Evolutionary conservation across 2,888 invertebrate species (phyloP), one percentile per base, ranked within the genome.

Genomic region (Sphaerophoria taeniata): DNA sequence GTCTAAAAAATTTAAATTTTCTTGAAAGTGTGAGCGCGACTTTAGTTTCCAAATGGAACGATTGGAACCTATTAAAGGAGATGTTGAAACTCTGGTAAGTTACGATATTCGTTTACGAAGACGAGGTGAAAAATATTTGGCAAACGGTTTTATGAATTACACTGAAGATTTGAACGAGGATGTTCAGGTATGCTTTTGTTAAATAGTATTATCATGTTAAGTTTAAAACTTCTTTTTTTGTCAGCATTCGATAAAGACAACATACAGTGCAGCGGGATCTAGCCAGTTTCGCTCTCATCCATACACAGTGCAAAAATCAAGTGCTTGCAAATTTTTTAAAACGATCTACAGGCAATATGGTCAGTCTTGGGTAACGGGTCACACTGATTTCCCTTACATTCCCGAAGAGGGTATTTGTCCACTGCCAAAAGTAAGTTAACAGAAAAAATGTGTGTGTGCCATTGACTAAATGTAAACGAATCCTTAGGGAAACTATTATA

Each of bases 401-500:
- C 61, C 61, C 2, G 31, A 63, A 47, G 47, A 63, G n/a, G 61
- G 61, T 9, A 45, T 63, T n/a, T 63, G 61, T 14, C 61, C 61
- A 24, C 24, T 60, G 4, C 60, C 60, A 3, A 60, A 43, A 24
- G 60, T 24, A 24, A 39, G 39, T 11, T 6, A 43, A 11, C 3
- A 9, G 12, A 7, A 43, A 43, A 9, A 0, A 43, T 43, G 11
- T 43, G 9, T 3, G n/a, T 11, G 9, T 9, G 9, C 9, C 9
- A 9, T 43, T 43, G 39, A 39, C 9, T 39, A 2, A 2, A 7
- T 39, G 1, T 39, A 1, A 39, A 60, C 6, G 5, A 0, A 14
- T 47, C 33, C 6, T 3, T 9, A 63, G 63, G 61, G 63, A n/a
- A 31, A 33, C 3, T 63, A 47, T 47, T 63, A 47, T 11, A 31